Base-by-base conservation (phyloP, 2,797 vertebrate genomes). In the Schizopygopsis malacanthus region DNA sequence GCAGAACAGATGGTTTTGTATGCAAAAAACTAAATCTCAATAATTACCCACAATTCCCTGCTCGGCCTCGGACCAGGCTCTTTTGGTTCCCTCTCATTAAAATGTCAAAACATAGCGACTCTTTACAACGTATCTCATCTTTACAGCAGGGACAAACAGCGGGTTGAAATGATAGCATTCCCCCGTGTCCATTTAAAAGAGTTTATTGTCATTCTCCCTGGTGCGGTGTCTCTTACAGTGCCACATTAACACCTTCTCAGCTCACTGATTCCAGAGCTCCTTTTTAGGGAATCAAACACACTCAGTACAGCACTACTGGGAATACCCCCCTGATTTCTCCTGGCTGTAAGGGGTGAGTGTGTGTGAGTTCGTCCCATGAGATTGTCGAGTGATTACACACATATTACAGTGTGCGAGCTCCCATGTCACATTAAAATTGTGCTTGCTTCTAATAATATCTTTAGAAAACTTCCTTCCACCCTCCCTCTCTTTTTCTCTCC, bases 391-490 rank as follows among this genome's bases (percentile, higher is more conserved):
- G 6, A 91, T 88, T 92, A 92, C 90, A 90, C 78, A 54, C 90
- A 59, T 80, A 89, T 91, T 88, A 88, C 87, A 56, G 79, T 59
- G 7, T 82, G 88, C 79, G n/a, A 91, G 86, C 65, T 18, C 83
- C 86, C 73, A 85, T 92, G 93, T 93, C 90, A 82, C 90, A 93
- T 92, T 93, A 94, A 92, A 94, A 90, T 87, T 85, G 90, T 0
- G 85, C 79, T 52, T 45, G 91, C 91, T 78, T 89, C 91, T 94
- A 94, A 94, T 90, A 92, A 90, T 90, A 91, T 94, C 92, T 93
- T 93, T 92, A 93, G 86, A 85, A 89, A 83, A 88, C 90, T 90
- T 90, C 89, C 43, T 22, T 72, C 56, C 56, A 12, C 41, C 25
- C 50, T 79, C 59, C 33, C 41, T 70, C 22, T 4, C 25, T 70